These are phyloP conservation scores for Idaea dimidiata DNA, from an alignment of 2,888 invertebrate genomes.

Conservation along the genomic window DNA sequence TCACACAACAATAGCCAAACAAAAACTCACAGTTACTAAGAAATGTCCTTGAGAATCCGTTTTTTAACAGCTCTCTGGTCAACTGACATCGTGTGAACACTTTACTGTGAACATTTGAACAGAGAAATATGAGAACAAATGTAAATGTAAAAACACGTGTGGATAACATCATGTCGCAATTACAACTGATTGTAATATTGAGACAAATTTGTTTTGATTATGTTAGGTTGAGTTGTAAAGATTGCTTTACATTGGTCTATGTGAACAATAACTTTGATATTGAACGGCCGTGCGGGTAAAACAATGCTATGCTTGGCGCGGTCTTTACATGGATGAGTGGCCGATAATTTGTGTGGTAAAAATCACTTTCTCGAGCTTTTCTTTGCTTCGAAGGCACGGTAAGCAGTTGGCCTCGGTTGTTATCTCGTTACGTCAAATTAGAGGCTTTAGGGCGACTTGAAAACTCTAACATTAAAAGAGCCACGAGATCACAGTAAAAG, in stretches of 20 bases:
- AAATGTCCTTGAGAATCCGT: slow-evolving; percentile 83
- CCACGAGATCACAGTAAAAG: too few relatives aligned
- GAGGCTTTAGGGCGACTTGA: too few relatives aligned
- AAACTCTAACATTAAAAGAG: too few relatives aligned
- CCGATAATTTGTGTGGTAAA: too few relatives aligned
- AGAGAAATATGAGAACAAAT: slow-evolving; percentile 42
- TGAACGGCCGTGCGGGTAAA: too few relatives aligned
- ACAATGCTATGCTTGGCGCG: too few relatives aligned
- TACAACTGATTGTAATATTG: slow-evolving; percentile 42
- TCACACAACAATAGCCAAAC: background rate
- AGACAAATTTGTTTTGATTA: background rate
- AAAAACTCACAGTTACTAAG: slow-evolving; percentile 86
- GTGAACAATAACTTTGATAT: slow-evolving; percentile 32
- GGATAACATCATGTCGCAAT: slow-evolving; percentile 46
- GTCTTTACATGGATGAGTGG: too few relatives aligned
- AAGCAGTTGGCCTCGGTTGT: too few relatives aligned
- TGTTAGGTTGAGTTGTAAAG: background rate
- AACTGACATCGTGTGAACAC: slow-evolving; percentile 85
- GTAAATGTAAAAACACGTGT: slow-evolving; percentile 47
- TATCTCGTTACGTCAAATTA: too few relatives aligned
- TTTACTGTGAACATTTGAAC: slow-evolving; percentile 63
- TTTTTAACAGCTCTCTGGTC: slow-evolving; percentile 83
- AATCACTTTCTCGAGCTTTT: too few relatives aligned
- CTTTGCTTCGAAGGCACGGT: too few relatives aligned
- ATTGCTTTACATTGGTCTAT: background rate